Conservation (phyloP, 2,113 vertebrate species). For the Protomyctophum bolini region DNA sequence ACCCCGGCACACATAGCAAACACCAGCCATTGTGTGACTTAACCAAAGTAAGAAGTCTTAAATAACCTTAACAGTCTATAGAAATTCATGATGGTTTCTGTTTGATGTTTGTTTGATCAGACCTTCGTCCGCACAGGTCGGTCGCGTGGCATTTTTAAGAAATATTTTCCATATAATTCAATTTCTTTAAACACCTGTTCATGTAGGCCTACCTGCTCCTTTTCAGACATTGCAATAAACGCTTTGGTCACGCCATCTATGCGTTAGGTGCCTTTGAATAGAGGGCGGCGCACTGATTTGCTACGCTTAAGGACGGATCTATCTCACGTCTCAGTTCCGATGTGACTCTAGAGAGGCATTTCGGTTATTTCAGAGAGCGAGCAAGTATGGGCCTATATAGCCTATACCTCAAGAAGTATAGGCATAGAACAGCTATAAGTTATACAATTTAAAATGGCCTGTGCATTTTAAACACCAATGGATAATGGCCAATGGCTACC, state of each 20-base stretch:
- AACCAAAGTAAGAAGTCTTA: constrained; percentile 80
- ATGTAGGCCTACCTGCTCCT: constrained; percentile 42
- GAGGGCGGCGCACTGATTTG: constrained; percentile 81
- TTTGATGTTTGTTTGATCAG: constrained; percentile 80
- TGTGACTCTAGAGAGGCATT: no score
- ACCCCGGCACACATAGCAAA: constrained; percentile 79
- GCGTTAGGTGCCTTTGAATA: constrained; percentile 63
- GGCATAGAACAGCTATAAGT: no score
- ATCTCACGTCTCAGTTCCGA: no score
- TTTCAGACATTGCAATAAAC: constrained; percentile 44
- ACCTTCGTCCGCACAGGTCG: constrained; percentile 59
- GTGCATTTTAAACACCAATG: constrained; percentile 30
- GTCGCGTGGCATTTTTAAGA: constrained; percentile 74
- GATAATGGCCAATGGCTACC: constrained; percentile 44
- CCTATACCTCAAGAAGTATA: no score
- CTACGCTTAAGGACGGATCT: constrained; percentile 62
- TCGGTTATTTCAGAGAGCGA: no score
- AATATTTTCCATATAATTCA: background rate
- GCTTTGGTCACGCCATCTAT: constrained; percentile 60
- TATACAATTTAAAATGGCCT: no score
- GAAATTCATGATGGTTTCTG: constrained; percentile 81
- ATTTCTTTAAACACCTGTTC: constrained; percentile 47
- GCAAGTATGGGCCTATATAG: constrained; percentile 19
- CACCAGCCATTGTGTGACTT: constrained; percentile 72
- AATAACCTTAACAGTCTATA: constrained; percentile 82